Conservation (phyloP, 1,140 invertebrate species). For the Polyergus mexicanus region DNA sequence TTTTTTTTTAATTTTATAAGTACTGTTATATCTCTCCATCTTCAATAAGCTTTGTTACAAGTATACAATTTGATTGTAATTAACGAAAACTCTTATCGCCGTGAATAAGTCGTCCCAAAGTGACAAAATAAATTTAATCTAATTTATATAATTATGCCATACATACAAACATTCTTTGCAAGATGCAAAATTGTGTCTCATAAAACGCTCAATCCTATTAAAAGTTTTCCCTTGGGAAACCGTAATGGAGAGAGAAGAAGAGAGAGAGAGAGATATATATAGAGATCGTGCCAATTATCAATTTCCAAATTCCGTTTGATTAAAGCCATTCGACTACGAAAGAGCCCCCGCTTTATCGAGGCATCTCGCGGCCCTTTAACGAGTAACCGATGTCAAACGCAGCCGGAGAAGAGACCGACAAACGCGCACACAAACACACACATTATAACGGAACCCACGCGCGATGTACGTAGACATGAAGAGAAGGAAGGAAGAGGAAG, state of each 20-base stretch:
- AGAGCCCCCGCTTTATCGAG: conserved; percentile 76
- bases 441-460: conserved; percentile 8
- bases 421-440: conserved; percentile 36
- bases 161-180: conserved; percentile 3
- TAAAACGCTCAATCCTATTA: conserved; percentile 13
- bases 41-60: neutral
- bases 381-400: conserved; percentile 78
- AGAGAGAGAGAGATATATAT: conserved; percentile 11
- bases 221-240: conserved; percentile 38
- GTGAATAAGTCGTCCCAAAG: neutral
- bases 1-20: neutral
- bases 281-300: conserved; percentile 71
- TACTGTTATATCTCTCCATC: neutral
- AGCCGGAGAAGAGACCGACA: conserved; percentile 70
- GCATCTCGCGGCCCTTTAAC: conserved; percentile 75
- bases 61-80: neutral
- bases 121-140: conserved; percentile 21
- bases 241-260: conserved; percentile 21
- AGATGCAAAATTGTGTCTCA: conserved; percentile 22
- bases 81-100: neutral
- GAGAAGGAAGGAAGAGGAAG: conserved; percentile 44
- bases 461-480: conserved; percentile 18
- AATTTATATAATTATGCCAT: neutral
- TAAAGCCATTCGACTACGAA: conserved; percentile 74
- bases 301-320: conserved; percentile 74